Evolutionary conservation across 2,113 vertebrate genomes (phyloP).

Genomic region (Zosterops borbonicus): DNA sequence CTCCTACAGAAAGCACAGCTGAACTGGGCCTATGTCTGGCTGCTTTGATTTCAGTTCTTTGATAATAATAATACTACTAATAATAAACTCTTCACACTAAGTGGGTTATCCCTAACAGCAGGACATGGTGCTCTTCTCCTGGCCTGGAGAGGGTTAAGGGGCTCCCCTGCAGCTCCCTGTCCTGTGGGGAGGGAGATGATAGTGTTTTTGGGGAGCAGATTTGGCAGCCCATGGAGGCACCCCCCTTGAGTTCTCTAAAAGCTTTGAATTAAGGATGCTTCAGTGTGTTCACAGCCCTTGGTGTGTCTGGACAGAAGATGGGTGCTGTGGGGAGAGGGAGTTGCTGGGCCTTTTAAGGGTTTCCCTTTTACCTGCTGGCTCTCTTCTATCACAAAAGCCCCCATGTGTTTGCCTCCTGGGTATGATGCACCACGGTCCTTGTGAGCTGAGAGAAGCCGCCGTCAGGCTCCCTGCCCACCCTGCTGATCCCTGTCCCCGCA

Average conservation of each 20-base stretch:
- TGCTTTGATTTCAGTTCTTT: slow-evolving; percentile 34
- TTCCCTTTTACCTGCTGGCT: background rate
- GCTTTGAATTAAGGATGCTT: background rate
- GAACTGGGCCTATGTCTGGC: slow-evolving; percentile 4
- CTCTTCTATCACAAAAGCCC: background rate
- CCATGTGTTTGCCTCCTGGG: background rate
- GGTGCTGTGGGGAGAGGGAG: background rate
- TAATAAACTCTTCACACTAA: background rate
- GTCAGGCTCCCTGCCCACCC: background rate
- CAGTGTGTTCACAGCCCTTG: background rate
- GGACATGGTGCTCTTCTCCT: background rate
- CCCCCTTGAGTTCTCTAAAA: background rate
- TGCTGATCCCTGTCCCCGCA: rapidly evolving
- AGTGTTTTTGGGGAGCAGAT: background rate
- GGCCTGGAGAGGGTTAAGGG: background rate
- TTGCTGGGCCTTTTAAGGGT: background rate
- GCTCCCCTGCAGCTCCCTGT: background rate
- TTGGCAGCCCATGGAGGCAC: background rate
- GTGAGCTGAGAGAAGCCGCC: background rate
- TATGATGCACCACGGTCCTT: rapidly evolving
- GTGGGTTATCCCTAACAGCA: background rate
- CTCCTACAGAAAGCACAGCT: slow-evolving; percentile 45
- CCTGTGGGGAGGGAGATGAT: background rate
- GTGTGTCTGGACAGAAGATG: background rate
- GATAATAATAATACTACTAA: background rate